These are phyloP conservation scores for Actenoides hombroni DNA, from an alignment of 2,113 vertebrate genomes.

Conservation along the genomic window DNA sequence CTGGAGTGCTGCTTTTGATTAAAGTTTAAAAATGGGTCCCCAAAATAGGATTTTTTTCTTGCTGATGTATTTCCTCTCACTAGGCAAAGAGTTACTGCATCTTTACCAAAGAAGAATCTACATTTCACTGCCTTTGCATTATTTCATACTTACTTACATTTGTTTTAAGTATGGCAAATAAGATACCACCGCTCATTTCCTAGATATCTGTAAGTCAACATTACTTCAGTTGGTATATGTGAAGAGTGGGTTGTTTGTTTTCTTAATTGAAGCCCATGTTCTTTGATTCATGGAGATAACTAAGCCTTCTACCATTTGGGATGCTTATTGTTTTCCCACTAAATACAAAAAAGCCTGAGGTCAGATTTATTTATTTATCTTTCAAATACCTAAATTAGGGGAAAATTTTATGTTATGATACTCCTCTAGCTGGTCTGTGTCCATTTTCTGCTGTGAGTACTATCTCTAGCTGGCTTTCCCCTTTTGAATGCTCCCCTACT, in stretches of 20 bases:
- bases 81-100: not conserved
- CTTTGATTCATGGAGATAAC: not conserved
- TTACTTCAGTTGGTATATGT: not conserved
- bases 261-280: not conserved
- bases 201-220: not conserved
- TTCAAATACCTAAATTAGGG: not conserved
- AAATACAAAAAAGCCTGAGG: not conserved
- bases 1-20: not conserved
- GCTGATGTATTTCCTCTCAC: not conserved
- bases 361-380: not conserved
- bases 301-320: not conserved
- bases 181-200: not conserved
- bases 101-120: not conserved
- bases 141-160: not conserved
- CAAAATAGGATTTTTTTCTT: not conserved
- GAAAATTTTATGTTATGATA: not conserved
- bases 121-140: not conserved
- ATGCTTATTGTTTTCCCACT: not conserved
- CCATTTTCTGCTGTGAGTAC: not conserved
- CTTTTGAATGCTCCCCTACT: accelerated
- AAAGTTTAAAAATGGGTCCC: not conserved
- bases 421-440: not conserved
- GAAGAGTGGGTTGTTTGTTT: not conserved
- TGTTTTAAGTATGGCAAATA: not conserved
- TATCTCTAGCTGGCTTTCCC: not conserved